Base-by-base conservation (phyloP, 2,113 vertebrate genomes). In the Stercorarius parasiticus region DNA sequence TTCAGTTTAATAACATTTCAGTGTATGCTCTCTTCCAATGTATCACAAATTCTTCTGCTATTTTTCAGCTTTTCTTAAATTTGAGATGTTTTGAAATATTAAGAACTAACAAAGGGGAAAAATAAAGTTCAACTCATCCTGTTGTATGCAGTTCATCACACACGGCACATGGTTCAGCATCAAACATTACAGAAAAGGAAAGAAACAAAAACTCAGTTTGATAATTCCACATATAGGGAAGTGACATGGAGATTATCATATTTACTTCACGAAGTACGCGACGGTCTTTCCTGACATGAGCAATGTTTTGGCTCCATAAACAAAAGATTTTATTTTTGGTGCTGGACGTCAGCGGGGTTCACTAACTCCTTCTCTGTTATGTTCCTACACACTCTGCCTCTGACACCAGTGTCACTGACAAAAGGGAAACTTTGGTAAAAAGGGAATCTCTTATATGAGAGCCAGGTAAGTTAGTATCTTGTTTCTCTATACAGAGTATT, bases 161-260 rank as follows among this genome's bases (percentile, higher is more conserved):
- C 5, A 15, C 5, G 23, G 18, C 27, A 38, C 15, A 8, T 10
- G 17, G 36, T 45, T 84, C 50, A 59, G 36, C 59, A 77, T 29
- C 59, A 92, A 80, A 56, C 43, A 82, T 15, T 26, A 18, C 32
- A 65, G 13, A 62, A 79, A 65, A 96, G 27, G 30, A 83, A 87
- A 67, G n/a, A 91, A 91, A 71, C 15, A 82, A 52, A 93, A 76
- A 25, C 6, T 49, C 19, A 30, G 18, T 59, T 70, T 13, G 45
- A 20, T 42, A 76, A 30, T 47, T 90, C 23, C 21, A 47, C 26
- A 8, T 30, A 20, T 7, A 26, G 7, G 40, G 43, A 82, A 62
- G 21, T 18, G 14, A 55, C 62, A 53, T 0, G 34, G 49, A 90
- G 20, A 73, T 2, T 1, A 61, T 9, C 23, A 20, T 2, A 2